Base-by-base conservation (phyloP, 2,113 vertebrate genomes). In the Phoxinus phoxinus region DNA sequence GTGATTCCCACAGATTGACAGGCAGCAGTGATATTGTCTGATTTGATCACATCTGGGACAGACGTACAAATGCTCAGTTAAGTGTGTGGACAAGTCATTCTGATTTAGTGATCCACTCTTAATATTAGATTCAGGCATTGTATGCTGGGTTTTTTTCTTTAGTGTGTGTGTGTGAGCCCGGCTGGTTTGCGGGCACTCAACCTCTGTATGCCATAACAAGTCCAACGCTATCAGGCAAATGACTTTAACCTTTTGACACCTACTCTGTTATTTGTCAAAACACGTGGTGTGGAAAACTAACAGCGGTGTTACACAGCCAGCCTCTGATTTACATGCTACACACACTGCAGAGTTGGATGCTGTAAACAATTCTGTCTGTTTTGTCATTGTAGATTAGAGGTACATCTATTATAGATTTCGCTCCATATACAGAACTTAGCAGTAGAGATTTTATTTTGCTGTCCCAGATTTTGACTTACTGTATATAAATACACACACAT, bases 11-110 rank as follows among this genome's bases (percentile, higher is more conserved):
- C 87, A 53, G 85, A 37, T 69, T 89, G 90, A 91, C 86, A 65
- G 87, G 73, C 86, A 81, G 88, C 84, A 81, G 88, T 84, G 88
- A 81, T 90, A 87, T 87, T 93, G 92, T 89, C 88, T 83, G 86
- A 88, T 90, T 86, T 81, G 75, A 90, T 92, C 91, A 86, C 81
- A 91, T 91, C 88, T 82, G 78, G 77, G 61, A 46, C 51, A 35
- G 15, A 30, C 25, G 32, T 35, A 58, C 17, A 21, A 53, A 77
- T 56, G 30, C 27, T 35, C 48, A 32, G 48, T 76, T 23, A 25
- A 53, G 27, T 56, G 74, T 37, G 35, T 56, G 48, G 19, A 56
- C 35, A 81, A 65, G 53, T 85, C 58, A 13, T 59, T 15, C 65
- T 61, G 11, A 27, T 84, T 48, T 72, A 65, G 21, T 58, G 2